Evolutionary conservation across 2,113 vertebrate genomes (phyloP).

Genomic region (Lepus americanus): DNA sequence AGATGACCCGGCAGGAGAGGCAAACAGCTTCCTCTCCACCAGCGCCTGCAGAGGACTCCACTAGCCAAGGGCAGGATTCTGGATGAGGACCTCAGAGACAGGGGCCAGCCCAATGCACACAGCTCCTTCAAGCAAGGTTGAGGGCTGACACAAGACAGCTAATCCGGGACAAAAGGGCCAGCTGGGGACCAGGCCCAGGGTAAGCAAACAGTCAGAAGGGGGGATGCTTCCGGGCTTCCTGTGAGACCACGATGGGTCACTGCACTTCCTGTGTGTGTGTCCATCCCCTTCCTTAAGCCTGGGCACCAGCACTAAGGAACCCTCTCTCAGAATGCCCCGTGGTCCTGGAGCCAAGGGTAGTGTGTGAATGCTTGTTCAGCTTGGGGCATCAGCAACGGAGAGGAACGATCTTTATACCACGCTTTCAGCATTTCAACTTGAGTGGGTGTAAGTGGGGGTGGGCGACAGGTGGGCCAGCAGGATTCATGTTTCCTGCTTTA

Average conservation of each 20-base stretch:
- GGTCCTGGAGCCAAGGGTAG: background rate
- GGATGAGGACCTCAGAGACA: background rate
- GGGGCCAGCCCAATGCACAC: background rate
- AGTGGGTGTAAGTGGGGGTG: fast-evolving
- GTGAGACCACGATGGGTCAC: fast-evolving
- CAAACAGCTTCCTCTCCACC: background rate
- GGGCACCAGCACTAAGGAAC: background rate
- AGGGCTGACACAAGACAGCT: background rate
- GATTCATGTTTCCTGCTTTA: background rate
- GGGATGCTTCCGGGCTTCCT: background rate
- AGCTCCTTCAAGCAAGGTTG: background rate
- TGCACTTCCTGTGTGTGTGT: background rate
- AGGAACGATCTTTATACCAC: background rate
- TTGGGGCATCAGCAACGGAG: background rate
- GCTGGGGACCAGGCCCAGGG: background rate
- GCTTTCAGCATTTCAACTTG: background rate
- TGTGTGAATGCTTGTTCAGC: fast-evolving
- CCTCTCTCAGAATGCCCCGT: background rate
- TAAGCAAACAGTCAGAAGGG: no score
- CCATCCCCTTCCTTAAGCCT: background rate
- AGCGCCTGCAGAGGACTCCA: background rate
- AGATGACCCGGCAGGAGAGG: background rate
- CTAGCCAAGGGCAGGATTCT: background rate
- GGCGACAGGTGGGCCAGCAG: background rate
- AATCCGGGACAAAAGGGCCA: background rate